phyloP scores from a whole-genome alignment of 2,888 invertebrate species.

The Lasioglossum morio region DNA sequence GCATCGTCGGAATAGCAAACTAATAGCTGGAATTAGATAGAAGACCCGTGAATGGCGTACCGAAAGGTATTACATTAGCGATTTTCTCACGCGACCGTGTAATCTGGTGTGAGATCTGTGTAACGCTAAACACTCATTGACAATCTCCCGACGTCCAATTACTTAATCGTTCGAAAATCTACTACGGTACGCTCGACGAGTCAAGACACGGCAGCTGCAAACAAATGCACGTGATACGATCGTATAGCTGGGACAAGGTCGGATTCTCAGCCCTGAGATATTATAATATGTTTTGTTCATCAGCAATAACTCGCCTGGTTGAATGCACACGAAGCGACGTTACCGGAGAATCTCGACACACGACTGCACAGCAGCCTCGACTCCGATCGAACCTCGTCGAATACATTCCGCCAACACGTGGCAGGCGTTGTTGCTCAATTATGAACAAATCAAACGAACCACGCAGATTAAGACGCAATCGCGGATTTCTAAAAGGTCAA shows the following conservation, averaged over 20 bases:
- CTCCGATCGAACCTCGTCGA: background rate
- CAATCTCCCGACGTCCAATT: constrained; percentile 14
- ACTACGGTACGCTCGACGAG: background rate
- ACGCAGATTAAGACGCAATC: background rate
- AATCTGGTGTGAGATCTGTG: constrained; percentile 18
- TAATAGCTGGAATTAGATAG: background rate
- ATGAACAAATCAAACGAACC: background rate
- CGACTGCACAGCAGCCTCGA: background rate
- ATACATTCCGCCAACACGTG: background rate
- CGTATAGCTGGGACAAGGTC: constrained; percentile 5
- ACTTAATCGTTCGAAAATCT: constrained; percentile 10
- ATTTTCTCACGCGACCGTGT: constrained; percentile 8
- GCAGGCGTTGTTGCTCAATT: background rate
- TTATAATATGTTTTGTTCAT: background rate
- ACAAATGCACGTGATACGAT: background rate
- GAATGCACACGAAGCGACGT: background rate
- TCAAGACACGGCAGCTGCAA: background rate
- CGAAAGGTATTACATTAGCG: background rate
- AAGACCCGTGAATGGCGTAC: background rate
- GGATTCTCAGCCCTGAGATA: constrained; percentile 5
- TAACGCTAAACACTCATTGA: constrained; percentile 15
- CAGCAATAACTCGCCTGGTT: background rate
- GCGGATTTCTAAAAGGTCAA: background rate
- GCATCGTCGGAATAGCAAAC: background rate
- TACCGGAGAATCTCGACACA: background rate